A percentile compares a stretch with the other conserved stretches of the same genome.
These are phyloP conservation scores for Dendrolimus punctatus DNA, from an alignment of 1,140 invertebrate genomes.

Conservation along the genomic window DNA sequence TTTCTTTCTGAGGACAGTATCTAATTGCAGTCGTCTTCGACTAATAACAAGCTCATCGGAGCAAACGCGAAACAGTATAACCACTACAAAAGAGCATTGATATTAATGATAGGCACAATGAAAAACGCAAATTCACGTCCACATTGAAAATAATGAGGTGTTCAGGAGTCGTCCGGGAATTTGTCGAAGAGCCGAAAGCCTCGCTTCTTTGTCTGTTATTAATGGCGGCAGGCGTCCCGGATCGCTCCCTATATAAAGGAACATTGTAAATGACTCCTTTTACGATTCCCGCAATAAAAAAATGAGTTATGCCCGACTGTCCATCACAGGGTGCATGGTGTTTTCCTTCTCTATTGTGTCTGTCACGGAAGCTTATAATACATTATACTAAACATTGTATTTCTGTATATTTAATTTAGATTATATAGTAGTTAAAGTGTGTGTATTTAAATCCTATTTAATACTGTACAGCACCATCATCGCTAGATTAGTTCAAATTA, in stretches of 20 bases:
- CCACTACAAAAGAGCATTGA: background rate
- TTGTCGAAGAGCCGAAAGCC: slow-evolving; percentile 27
- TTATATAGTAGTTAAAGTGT: too few species aligned
- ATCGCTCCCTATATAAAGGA: slow-evolving; percentile 32
- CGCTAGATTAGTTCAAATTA: too few species aligned
- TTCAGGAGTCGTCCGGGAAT: slow-evolving; percentile 16
- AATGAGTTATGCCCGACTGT: slow-evolving; percentile 33
- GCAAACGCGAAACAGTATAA: too few species aligned
- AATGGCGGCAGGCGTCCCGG: slow-evolving; percentile 25
- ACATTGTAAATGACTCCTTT: slow-evolving; percentile 36
- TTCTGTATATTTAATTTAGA: too few species aligned
- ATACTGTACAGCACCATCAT: too few species aligned
- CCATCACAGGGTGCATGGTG: slow-evolving; percentile 11
- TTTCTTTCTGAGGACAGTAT: too few species aligned
- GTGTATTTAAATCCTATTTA: too few species aligned
- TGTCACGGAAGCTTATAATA: too few species aligned
- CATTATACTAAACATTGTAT: too few species aligned
- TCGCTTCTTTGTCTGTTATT: slow-evolving; percentile 27
- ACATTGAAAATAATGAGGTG: slow-evolving; percentile 19
- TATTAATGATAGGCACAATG: slow-evolving; percentile 6
- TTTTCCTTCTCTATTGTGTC: too few species aligned
- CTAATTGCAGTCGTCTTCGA: too few species aligned
- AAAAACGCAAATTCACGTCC: slow-evolving; percentile 20
- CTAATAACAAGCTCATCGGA: too few species aligned
- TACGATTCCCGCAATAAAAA: slow-evolving; percentile 26